Percentiles rank a stretch among this genome's conserved stretches.
Evolutionary conservation across 2,797 vertebrate species (phyloP).

Genomic region (Pogonophryne albipinna): DNA sequence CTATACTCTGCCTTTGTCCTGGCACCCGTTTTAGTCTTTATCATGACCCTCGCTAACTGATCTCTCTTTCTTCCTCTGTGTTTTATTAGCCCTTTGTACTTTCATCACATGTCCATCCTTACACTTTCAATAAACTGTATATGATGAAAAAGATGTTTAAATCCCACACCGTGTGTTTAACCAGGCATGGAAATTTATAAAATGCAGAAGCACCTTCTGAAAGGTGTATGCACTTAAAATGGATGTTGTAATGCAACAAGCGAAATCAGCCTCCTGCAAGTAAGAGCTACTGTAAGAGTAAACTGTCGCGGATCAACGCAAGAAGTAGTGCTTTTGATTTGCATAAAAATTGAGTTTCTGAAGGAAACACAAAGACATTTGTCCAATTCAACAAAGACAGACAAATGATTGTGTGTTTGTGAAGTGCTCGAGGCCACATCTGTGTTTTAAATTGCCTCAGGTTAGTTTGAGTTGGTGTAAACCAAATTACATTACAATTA

Average conservation of each 20-base stretch:
- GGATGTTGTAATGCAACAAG: slow-evolving; percentile 31
- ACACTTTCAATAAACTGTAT: slow-evolving; percentile 1
- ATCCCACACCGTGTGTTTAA: slow-evolving; percentile 17
- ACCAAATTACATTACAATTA: slow-evolving; percentile 54
- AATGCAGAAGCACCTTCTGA: slow-evolving; percentile 26
- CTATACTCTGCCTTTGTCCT: slow-evolving; percentile 41
- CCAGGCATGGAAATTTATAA: slow-evolving; percentile 27
- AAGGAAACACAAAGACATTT: slow-evolving; percentile 7
- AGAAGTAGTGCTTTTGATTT: slow-evolving; percentile 20
- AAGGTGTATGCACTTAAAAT: slow-evolving; percentile 29
- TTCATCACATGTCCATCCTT: slow-evolving; percentile 24
- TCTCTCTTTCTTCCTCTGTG: slow-evolving; percentile 37
- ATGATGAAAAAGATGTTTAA: slow-evolving; percentile 16
- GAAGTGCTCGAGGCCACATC: slow-evolving; percentile 20
- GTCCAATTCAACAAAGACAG: slow-evolving; percentile 18
- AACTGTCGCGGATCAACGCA: slow-evolving; percentile 26
- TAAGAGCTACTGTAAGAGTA: slow-evolving; percentile 2
- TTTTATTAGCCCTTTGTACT: slow-evolving; percentile 41
- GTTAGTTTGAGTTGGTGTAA: slow-evolving; percentile 46
- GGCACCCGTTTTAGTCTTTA: slow-evolving; percentile 40
- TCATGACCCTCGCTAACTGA: slow-evolving; percentile 26
- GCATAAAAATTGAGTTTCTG: slow-evolving; percentile 25
- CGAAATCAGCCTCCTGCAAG: slow-evolving; percentile 14
- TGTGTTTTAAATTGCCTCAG: slow-evolving; percentile 28
- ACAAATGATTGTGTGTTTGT: slow-evolving; percentile 13